These are phyloP conservation scores for Equus quagga DNA, from an alignment of 2,113 vertebrate genomes.

Conservation along the genomic window DNA sequence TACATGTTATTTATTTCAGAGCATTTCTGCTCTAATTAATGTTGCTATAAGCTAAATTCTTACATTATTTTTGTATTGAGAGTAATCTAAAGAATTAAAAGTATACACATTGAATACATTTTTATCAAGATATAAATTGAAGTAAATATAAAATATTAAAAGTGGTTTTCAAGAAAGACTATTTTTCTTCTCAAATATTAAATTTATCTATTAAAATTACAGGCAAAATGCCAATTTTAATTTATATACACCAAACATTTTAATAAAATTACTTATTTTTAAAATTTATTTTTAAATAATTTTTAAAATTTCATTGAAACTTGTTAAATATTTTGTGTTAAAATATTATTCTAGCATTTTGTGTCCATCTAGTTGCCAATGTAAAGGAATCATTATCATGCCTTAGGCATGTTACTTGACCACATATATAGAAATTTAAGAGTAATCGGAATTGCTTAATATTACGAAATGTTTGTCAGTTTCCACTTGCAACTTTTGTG, in stretches of 20 bases:
- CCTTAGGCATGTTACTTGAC: not conserved
- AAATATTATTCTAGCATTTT: not conserved
- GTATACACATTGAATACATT: not conserved
- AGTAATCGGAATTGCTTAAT: not conserved
- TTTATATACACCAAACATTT: not conserved
- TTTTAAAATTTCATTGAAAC: not conserved
- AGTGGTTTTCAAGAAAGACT: not conserved
- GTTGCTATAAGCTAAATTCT: not conserved
- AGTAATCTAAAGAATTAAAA: not conserved
- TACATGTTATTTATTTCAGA: not conserved
- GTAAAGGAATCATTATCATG: not conserved
- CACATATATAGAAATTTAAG: not conserved
- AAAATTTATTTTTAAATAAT: not conserved
- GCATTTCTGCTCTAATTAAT: not conserved
- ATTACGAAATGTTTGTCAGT: not conserved
- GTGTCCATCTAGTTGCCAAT: not conserved
- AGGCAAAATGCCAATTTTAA: not conserved
- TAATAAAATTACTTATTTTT: not conserved
- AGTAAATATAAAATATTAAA: not conserved
- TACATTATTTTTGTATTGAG: not conserved
- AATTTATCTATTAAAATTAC: not conserved
- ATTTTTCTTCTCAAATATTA: constrained; percentile 8
- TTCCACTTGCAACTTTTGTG: not conserved
- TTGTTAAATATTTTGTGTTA: not conserved
- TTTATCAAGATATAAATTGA: not conserved